Base-by-base conservation (phyloP, 1,140 invertebrate genomes). In the Lasaia peninsularis region DNA sequence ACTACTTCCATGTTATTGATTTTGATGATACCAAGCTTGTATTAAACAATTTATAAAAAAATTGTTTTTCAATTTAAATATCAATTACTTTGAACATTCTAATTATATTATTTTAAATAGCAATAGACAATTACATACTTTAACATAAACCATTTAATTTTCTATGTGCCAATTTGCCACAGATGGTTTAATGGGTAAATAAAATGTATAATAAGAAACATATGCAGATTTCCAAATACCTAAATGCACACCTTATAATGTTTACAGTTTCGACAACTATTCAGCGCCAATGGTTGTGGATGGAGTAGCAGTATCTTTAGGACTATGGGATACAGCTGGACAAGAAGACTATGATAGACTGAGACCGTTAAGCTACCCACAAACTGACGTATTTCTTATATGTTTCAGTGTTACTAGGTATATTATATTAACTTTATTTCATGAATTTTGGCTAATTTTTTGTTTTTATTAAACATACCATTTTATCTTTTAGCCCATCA, bases 311-410 rank as follows among this genome's bases (percentile, higher is more conserved):
- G 97, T 98, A n/a, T 97, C 95, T 76, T 88, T 98, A 71, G 97
- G 97, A 28, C 89, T 99, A 44, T 98, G 97, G 97, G 97, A 98
- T 89, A 98, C 97, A 57, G 97, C 97, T 34, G 97, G 97, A 12
- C 97, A 99, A 91, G 98, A 99, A 91, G 98, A 99, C 84, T 99
- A 99, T 79, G 98, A 99, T 86, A 93, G 98, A 90, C 91, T 99
- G 63, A 91, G 98, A 78, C 98, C 98, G 28, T 92, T 98, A 52
- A 97, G 96, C 56, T 98, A 97, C 90, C 96, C 96, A 73, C 96
- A 98, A 91, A 99, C 98, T 59, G 98, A 99, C 90, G 98, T 99
- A 33, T 99, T 99, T 92, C 93, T 99, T 65, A 97, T 99, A 81
- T 99, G 98, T 91, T 99, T 99, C 91, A 98, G 97, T 90, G 97